Percentiles rank a stretch among this genome's conserved stretches.
Conservation (phyloP, 1,140 invertebrate species). For the Marisa cornuarietis region DNA sequence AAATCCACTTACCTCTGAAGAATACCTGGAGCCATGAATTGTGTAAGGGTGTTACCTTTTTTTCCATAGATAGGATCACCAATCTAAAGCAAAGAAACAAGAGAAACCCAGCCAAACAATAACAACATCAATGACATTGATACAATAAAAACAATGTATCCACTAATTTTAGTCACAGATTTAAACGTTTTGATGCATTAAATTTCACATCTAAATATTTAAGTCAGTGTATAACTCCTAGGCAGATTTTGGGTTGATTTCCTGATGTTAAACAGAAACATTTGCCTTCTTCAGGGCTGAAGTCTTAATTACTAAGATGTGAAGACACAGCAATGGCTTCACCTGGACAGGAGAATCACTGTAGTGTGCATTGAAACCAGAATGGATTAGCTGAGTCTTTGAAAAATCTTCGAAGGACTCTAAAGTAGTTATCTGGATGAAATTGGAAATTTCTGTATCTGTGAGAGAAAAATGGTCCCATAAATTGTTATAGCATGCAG, state of each 20-base stretch:
- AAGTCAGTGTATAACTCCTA: too few relatives aligned
- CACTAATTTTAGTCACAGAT: too few relatives aligned
- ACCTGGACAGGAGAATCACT: slow-evolving; percentile 45
- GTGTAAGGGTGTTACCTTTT: slow-evolving; percentile 87
- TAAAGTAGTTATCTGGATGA: slow-evolving; percentile 82
- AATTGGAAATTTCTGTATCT: slow-evolving; percentile 92
- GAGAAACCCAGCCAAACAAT: too few relatives aligned
- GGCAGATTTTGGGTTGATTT: too few relatives aligned
- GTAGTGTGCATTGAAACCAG: slow-evolving; percentile 36
- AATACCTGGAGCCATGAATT: slow-evolving; percentile 94
- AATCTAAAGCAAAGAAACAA: slow-evolving; percentile 71
- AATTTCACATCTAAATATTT: too few relatives aligned
- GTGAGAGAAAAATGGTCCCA: slow-evolving; percentile 44
- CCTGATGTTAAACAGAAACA: too few relatives aligned
- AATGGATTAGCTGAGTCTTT: slow-evolving; percentile 23
- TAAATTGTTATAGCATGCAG: too few relatives aligned
- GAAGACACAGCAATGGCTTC: neutral
- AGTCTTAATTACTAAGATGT: too few relatives aligned
- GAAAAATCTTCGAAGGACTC: slow-evolving; percentile 77
- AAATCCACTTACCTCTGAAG: slow-evolving; percentile 83
- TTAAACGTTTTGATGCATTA: too few relatives aligned
- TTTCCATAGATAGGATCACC: slow-evolving; percentile 88
- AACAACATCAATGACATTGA: too few relatives aligned
- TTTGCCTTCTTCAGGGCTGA: too few relatives aligned
- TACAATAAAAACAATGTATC: too few relatives aligned